A percentile compares a stretch with the other conserved stretches of the same genome.
Evolutionary conservation across 1,140 invertebrate genomes (phyloP).

Genomic region (Manduca sexta): DNA sequence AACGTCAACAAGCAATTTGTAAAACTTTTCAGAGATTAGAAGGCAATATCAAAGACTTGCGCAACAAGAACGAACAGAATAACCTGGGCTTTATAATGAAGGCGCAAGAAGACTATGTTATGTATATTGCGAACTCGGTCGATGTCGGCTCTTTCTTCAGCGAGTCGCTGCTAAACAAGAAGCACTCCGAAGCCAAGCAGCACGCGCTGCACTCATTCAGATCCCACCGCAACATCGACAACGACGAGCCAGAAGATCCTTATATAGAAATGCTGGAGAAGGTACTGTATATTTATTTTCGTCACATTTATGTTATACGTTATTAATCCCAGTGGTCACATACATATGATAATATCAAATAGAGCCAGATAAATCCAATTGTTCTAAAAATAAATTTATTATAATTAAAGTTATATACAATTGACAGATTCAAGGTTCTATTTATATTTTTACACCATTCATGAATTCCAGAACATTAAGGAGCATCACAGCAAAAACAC

Average conservation of each 20-base stretch:
- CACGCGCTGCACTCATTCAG: not conserved
- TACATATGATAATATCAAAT: too few relatives aligned
- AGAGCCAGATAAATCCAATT: too few relatives aligned
- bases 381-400: too few relatives aligned
- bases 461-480: conserved; percentile 9
- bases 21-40: not conserved
- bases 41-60: conserved; percentile 1
- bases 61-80: conserved; percentile 8
- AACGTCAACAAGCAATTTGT: too few relatives aligned
- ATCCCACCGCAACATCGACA: not conserved
- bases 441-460: not conserved
- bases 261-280: too few relatives aligned
- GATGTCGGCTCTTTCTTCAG: not conserved
- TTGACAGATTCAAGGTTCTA: too few relatives aligned
- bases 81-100: conserved; percentile 2
- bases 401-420: too few relatives aligned
- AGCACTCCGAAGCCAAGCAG: not conserved
- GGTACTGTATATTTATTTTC: too few relatives aligned
- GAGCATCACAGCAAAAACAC: conserved; percentile 1
- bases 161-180: not conserved
- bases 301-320: too few relatives aligned
- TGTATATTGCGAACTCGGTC: not conserved
- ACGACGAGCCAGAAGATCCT: not conserved
- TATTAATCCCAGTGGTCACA: too few relatives aligned
- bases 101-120: conserved; percentile 1